A percentile compares a stretch with the other conserved stretches of the same genome.
phyloP scores from a whole-genome alignment of 1,140 invertebrate genomes.

The Bacillus rossius region DNA sequence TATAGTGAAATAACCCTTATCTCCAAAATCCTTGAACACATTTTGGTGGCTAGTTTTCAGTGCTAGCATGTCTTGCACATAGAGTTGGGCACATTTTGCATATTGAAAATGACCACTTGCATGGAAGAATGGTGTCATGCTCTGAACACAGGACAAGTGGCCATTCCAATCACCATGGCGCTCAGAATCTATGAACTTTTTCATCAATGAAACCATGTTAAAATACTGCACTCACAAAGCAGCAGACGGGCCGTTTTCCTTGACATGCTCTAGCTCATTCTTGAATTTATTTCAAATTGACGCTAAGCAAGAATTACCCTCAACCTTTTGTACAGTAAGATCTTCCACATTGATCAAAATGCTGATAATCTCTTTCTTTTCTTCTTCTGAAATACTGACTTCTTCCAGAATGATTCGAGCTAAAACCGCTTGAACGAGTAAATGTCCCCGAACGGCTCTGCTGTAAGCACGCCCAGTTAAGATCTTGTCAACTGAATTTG shows the following conservation, averaged over 20 bases:
- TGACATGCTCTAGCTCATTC: background rate
- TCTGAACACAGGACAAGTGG: conserved; percentile 34
- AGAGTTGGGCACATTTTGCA: conserved; percentile 42
- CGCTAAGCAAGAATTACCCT: background rate
- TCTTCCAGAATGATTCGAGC: background rate
- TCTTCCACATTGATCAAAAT: background rate
- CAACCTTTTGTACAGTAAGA: background rate
- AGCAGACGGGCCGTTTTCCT: background rate
- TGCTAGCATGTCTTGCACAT: conserved; percentile 40
- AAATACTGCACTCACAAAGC: conserved; percentile 40
- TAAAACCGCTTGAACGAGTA: conserved; percentile 25
- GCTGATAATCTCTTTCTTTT: background rate
- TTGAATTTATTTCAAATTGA: background rate
- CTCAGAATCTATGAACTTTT: conserved; percentile 36
- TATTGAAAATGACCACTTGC: conserved; percentile 40
- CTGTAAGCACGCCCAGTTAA: conserved; percentile 38
- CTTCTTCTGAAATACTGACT: background rate
- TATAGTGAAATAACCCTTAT: conserved; percentile 36
- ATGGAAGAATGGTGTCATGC: conserved; percentile 44
- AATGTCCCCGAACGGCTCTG: conserved; percentile 40
- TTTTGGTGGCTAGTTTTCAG: conserved; percentile 29
- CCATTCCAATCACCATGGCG: conserved; percentile 38
- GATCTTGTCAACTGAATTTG: conserved; percentile 34
- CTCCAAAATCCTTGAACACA: conserved; percentile 36
- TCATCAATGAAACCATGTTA: conserved; percentile 33